These are phyloP conservation scores for Drosophila ambigua DNA, from an alignment of 1,140 invertebrate genomes.

Conservation along the genomic window DNA sequence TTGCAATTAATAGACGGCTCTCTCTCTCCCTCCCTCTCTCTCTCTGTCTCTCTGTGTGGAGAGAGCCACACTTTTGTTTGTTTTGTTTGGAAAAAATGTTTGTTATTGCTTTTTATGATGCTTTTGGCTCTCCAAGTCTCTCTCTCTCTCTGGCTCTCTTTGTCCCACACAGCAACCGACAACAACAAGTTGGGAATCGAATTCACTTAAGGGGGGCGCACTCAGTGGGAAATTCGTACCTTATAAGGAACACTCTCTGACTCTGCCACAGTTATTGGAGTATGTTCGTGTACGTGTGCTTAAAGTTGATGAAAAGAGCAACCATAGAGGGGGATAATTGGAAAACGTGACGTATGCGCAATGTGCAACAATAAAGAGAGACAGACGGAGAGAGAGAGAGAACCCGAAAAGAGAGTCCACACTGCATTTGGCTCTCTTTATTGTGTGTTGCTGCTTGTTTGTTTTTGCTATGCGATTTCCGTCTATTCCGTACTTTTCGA, in stretches of 20 bases:
- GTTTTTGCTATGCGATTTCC: not conserved
- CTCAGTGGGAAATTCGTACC: no score
- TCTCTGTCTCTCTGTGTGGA: not conserved
- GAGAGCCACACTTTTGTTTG: not conserved
- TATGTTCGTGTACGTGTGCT: no score
- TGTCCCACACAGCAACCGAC: no score
- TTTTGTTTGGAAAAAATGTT: slow-evolving; percentile 31
- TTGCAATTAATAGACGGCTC: slow-evolving; percentile 31
- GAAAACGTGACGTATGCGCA: slow-evolving; percentile 64
- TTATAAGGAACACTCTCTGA: no score
- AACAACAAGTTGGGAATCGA: no score
- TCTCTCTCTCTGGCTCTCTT: no score
- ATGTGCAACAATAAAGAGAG: slow-evolving; percentile 21
- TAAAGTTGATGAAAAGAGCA: no score
- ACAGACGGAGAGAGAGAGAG: not conserved
- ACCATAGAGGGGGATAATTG: no score
- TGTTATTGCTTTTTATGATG: slow-evolving; percentile 28
- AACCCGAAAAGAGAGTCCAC: not conserved
- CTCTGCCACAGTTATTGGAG: no score
- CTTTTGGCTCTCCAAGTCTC: no score
- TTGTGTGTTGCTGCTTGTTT: slow-evolving; percentile 3
- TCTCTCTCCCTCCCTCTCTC: slow-evolving; percentile 21
- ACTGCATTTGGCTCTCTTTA: slow-evolving; percentile 15
- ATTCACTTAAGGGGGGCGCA: no score
- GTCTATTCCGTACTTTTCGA: slow-evolving; percentile 16